These are phyloP conservation scores for Andrena trimmerana DNA, from an alignment of 2,888 invertebrate genomes.

Conservation along the genomic window DNA sequence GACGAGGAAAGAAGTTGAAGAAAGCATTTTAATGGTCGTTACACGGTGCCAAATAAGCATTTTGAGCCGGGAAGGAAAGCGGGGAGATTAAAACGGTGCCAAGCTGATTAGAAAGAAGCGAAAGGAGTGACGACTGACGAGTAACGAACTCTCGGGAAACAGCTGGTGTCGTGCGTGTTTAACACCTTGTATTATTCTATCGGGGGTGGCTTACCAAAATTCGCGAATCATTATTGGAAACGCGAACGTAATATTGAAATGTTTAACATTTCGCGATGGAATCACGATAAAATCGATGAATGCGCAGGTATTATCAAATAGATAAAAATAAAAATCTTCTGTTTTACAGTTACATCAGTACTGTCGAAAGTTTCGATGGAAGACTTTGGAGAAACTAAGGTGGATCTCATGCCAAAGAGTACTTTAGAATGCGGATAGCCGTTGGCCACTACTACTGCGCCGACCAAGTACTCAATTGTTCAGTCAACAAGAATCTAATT, in stretches of 20 bases:
- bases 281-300: neutral
- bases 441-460: slow-evolving; percentile 21
- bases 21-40: slow-evolving; percentile 51
- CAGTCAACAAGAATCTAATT: slow-evolving; percentile 9
- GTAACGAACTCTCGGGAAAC: slow-evolving; percentile 25
- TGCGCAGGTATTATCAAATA: neutral
- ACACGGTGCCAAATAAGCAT: slow-evolving; percentile 62
- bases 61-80: slow-evolving; percentile 67
- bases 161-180: slow-evolving; percentile 10
- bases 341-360: neutral
- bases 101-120: slow-evolving; percentile 68
- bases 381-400: slow-evolving; percentile 23
- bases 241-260: neutral
- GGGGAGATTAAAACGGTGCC: slow-evolving; percentile 67
- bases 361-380: slow-evolving; percentile 26
- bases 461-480: slow-evolving; percentile 42
- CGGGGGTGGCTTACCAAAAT: neutral
- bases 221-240: slow-evolving; percentile 13
- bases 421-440: slow-evolving; percentile 24
- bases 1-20: slow-evolving; percentile 18
- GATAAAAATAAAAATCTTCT: neutral
- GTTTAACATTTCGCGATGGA: neutral
- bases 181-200: slow-evolving; percentile 4
- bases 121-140: slow-evolving; percentile 55
- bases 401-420: slow-evolving; percentile 13